Evolutionary conservation across 37 sponge, comb jelly and placozoan species (phyloP), one percentile per base, ranked within the genome.

Genomic region (Oopsacas minuta): DNA sequence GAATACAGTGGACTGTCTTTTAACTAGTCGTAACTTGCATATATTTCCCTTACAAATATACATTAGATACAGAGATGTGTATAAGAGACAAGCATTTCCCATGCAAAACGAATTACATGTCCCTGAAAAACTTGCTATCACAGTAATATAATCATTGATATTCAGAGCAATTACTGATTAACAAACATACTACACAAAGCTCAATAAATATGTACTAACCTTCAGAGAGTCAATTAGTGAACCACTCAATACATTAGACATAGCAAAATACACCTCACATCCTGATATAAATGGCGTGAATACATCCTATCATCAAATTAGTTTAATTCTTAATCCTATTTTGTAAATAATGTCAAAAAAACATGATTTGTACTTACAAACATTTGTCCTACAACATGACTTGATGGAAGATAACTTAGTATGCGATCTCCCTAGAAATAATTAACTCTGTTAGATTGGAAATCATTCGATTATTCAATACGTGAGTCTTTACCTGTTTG

Each of bases 241-340:
- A 0, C 97, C 97, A 53, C 92, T 97, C 83, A 97, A 90, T 35
- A 94, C 97, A 85, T 97, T 93, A 38, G 97, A 92, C 69, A 88
- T 87, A 22, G 97, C 97, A 85, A 97, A 97, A 86, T 89, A 93
- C 28, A 97, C 87, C 1, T 94, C 91, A 38, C 87, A 88, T 0
- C 93, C 94, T 17, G 52, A 82, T 0, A 85, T 83, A 34, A 94
- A 87, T 0, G 91, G 91, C 17, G 89, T 86, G 52, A 86, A 52
- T 17, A 97, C 83, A 86, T 96, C 96, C 91, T 90, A 69, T 52
- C 81, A 17, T 42, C 15, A 42, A 17, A 8, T 17, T 42, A 42
- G 49, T 42, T 17, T 17, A 17, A 42, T 42, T 42, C n/a, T n/a
- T n/a, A n/a, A n/a, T n/a, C n/a, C n/a, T n/a, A n/a, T 42, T 42